Evolutionary conservation across 2,888 invertebrate species (phyloP).

Genomic region (Theretra japonica): DNA sequence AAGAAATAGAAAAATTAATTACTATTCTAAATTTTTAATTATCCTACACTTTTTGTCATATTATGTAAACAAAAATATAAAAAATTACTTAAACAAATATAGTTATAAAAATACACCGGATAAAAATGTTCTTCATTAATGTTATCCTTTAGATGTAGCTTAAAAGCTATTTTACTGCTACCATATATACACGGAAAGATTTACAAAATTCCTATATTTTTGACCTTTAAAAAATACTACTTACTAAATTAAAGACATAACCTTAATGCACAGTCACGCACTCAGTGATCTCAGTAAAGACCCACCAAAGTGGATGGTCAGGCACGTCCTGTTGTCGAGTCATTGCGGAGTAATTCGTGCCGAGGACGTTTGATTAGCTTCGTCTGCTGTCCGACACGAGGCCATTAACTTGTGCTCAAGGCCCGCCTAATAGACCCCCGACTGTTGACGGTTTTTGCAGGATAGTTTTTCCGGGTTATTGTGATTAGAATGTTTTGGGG

Average conservation of each 20-base stretch:
- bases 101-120: too few relatives aligned
- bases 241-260: not conserved
- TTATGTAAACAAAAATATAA: too few relatives aligned
- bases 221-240: too few relatives aligned
- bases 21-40: too few relatives aligned
- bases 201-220: too few relatives aligned
- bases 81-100: too few relatives aligned
- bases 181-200: too few relatives aligned
- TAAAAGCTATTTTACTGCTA: too few relatives aligned
- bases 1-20: too few relatives aligned
- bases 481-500: constrained; percentile 1
- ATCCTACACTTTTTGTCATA: too few relatives aligned
- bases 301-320: constrained; percentile 5
- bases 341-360: constrained; percentile 18
- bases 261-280: not conserved
- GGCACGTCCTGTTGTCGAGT: constrained; percentile 10
- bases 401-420: constrained; percentile 41
- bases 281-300: not conserved
- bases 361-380: constrained; percentile 46
- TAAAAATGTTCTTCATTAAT: too few relatives aligned
- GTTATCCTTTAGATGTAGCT: too few relatives aligned
- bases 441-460: not conserved
- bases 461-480: not conserved
- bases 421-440: not conserved
- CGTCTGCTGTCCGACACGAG: constrained; percentile 55